phyloP scores from a whole-genome alignment of 2,888 invertebrate genomes.

The Autographa gamma region DNA sequence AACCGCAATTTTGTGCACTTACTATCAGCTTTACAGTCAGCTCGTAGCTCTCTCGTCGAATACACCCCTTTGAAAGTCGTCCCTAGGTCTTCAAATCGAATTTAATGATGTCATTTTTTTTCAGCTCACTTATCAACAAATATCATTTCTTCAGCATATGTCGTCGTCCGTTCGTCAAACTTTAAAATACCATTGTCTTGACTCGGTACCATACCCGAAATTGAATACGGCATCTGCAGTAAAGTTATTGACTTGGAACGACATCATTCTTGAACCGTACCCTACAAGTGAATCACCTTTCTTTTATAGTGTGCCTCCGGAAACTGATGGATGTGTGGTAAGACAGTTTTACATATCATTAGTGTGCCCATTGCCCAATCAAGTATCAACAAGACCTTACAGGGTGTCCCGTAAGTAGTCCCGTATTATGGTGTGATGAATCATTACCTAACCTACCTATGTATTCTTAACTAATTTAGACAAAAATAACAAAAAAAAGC shows the following conservation, averaged over 20 bases:
- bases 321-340: slow-evolving; percentile 30
- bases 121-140: slow-evolving; percentile 28
- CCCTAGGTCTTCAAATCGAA: background rate
- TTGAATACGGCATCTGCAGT: slow-evolving; percentile 29
- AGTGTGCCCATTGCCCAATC: background rate
- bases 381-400: too few species aligned
- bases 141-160: slow-evolving; percentile 47
- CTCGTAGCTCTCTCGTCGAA: too few species aligned
- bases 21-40: too few species aligned
- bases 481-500: too few species aligned
- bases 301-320: slow-evolving; percentile 41
- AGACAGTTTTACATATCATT: background rate
- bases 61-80: background rate
- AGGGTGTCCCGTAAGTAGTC: too few species aligned
- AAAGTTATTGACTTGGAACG: slow-evolving; percentile 59
- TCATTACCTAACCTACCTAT: too few species aligned
- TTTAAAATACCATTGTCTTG: slow-evolving; percentile 57
- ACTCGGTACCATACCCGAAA: slow-evolving; percentile 48
- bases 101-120: background rate
- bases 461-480: too few species aligned
- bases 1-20: too few species aligned
- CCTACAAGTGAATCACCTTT: slow-evolving; percentile 46
- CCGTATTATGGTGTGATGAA: too few species aligned
- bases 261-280: slow-evolving; percentile 48
- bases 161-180: slow-evolving; percentile 49